phyloP scores from a whole-genome alignment of 2,113 vertebrate species.

The Cairina moschata region DNA sequence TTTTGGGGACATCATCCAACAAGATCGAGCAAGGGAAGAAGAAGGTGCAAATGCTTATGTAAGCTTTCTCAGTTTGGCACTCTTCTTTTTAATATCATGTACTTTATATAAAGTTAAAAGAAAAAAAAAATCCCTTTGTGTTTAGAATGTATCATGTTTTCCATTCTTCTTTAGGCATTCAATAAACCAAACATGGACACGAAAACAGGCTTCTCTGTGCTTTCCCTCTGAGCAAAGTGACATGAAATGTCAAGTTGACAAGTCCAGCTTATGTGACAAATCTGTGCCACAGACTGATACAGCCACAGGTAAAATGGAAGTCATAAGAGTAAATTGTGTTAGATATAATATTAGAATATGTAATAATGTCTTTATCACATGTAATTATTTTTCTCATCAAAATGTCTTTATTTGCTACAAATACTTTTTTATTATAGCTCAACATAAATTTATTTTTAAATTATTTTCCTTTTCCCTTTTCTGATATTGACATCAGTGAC shows the following conservation, averaged over 20 bases:
- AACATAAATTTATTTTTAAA: background rate
- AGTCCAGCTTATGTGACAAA: constrained; percentile 34
- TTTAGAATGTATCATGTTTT: background rate
- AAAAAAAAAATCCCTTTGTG: background rate
- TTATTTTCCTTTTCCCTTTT: background rate
- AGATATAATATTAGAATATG: background rate
- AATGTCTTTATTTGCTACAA: background rate
- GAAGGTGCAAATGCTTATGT: background rate
- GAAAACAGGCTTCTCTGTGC: constrained; percentile 50
- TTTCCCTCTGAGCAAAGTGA: constrained; percentile 55
- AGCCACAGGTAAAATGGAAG: constrained; percentile 45
- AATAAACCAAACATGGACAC: constrained; percentile 81
- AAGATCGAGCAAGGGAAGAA: background rate
- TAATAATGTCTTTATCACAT: background rate
- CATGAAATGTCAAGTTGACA: constrained; percentile 19
- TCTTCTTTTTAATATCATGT: background rate
- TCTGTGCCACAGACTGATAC: background rate
- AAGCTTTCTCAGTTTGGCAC: background rate
- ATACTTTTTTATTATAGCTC: background rate
- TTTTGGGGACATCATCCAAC: background rate
- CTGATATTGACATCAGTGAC: background rate
- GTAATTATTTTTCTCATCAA: background rate
- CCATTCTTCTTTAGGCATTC: constrained; percentile 56
- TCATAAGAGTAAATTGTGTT: background rate
- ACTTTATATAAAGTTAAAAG: background rate